Base-by-base conservation (phyloP, 2,113 vertebrate genomes). In the Alexandromys fortis region DNA sequence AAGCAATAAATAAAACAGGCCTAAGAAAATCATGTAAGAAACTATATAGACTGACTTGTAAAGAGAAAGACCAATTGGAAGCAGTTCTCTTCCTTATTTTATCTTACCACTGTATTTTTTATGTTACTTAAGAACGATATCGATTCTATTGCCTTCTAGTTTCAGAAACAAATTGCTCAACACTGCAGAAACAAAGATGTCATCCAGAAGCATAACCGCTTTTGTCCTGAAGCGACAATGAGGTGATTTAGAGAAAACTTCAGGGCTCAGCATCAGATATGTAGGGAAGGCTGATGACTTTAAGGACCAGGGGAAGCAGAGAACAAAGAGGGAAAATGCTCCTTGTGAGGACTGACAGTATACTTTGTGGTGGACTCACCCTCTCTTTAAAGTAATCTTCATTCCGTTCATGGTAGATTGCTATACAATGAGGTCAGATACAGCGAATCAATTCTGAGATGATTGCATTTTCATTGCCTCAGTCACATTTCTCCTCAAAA, bases 401-500 rank as follows among this genome's bases (percentile, higher is more conserved):
- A 65, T 96, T 97, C 81, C 58, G 89, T 95, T 96, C 97, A 92
- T 61, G 75, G 87, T 95, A 91, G 68, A 95, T 63, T 97, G 67
- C 76, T 95, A 85, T 96, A 91, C 72, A 89, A 95, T 86, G 85
- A 98, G 91, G 97, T 97, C 93, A 94, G 86, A 90, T 86, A 92
- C 63, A 95, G 92, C 83, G 96, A 98, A 98, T 94, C 58, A 90
- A 97, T 97, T 97, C 95, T 85, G 52, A 61, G 96, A 88, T 91
- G 82, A 98, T 72, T 98, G 47, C 24, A 76, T 98, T 97, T 98
- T 98, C 19, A 58, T 21, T 96, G 94, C 70, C 7, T 28, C 47
- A 89, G 61, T 95, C 70, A 78, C 94, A 98, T 96, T 98, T 89
- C 63, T 97, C 33, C 33, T 91, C 22, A 68, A 98, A 97, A 97